These are phyloP conservation scores for Streblospio benedicti DNA, from an alignment of 1,140 invertebrate genomes.

Conservation along the genomic window DNA sequence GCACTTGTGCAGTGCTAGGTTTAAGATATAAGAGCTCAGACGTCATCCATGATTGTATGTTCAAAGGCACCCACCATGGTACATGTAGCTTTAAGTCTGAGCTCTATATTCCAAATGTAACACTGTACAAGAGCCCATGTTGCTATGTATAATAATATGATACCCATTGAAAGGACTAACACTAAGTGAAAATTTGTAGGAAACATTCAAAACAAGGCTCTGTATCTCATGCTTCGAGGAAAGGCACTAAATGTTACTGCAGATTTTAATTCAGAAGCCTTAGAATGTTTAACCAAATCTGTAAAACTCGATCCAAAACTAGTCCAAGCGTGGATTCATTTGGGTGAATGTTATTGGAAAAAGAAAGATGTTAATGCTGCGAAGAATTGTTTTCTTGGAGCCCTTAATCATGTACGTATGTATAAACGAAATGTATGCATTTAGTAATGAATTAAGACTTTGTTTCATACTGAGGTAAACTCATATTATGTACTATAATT, in stretches of 20 bases:
- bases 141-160: no score
- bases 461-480: background rate
- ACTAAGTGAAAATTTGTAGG: slow-evolving; percentile 53
- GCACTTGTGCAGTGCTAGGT: no score
- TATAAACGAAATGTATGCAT: no score
- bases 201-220: slow-evolving; percentile 51
- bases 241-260: slow-evolving; percentile 66
- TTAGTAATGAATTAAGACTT: no score
- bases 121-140: no score
- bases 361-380: slow-evolving; percentile 71
- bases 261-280: slow-evolving; percentile 60
- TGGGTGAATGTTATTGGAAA: slow-evolving; percentile 84
- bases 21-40: no score
- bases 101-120: no score
- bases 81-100: no score
- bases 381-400: slow-evolving; percentile 74
- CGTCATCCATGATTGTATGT: no score
- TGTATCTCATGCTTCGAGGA: slow-evolving; percentile 67
- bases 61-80: no score
- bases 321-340: slow-evolving; percentile 77
- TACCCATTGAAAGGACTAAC: slow-evolving; percentile 57
- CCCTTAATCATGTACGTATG: slow-evolving; percentile 67
- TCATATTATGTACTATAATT: no score
- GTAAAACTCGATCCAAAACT: slow-evolving; percentile 75
- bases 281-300: slow-evolving; percentile 67